Evolutionary conservation across 2,888 invertebrate genomes (phyloP).

Genomic region (Scaptomyza reducta): DNA sequence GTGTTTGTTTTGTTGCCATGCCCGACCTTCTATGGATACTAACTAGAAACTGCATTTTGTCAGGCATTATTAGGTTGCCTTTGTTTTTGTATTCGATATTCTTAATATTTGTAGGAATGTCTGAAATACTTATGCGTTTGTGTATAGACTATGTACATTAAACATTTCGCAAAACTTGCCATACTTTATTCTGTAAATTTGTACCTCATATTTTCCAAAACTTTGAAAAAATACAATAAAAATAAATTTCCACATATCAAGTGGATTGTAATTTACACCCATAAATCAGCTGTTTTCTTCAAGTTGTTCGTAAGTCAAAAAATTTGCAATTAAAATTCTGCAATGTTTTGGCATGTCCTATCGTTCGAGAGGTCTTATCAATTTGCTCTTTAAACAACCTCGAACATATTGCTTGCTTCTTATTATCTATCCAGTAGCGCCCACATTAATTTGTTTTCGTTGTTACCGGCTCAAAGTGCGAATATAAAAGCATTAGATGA

Average conservation of each 20-base stretch:
- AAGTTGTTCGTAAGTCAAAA: conserved; percentile 16
- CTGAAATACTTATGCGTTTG: not conserved
- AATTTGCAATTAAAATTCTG: conserved; percentile 54
- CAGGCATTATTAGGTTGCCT: conserved; percentile 56
- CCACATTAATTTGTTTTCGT: conserved; percentile 29
- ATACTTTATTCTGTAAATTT: not conserved
- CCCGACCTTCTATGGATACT: conserved; percentile 30
- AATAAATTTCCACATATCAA: no score
- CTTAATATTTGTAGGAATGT: no score
- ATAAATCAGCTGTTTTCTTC: not conserved
- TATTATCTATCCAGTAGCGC: conserved; percentile 45
- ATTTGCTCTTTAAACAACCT: conserved; percentile 29
- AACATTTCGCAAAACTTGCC: not conserved
- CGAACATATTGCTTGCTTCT: conserved; percentile 31
- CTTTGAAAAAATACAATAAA: no score
- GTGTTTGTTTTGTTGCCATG: conserved; percentile 44
- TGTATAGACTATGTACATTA: not conserved
- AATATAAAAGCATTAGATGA: conserved; percentile 48
- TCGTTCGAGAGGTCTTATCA: conserved; percentile 48
- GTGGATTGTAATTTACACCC: not conserved
- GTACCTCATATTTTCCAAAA: not conserved
- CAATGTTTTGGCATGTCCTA: conserved; percentile 25
- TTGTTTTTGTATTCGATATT: conserved; percentile 25
- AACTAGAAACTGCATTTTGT: conserved; percentile 64
- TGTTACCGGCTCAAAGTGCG: conserved; percentile 64